Conservation (phyloP, 2,797 vertebrate species). For the Phoxinus dragarum region DNA sequence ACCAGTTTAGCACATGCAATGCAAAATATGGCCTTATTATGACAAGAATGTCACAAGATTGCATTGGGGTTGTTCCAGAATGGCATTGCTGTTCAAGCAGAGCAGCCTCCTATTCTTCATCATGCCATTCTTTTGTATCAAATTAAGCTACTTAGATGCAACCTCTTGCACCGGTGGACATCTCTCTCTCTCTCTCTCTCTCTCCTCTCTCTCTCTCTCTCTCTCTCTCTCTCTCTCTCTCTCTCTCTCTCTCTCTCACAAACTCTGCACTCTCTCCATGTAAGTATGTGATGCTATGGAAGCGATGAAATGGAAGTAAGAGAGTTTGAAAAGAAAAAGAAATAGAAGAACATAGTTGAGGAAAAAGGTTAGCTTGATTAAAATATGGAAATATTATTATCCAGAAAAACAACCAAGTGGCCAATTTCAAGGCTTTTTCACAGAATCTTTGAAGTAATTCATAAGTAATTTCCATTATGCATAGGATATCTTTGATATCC, state of each 20-base stretch:
- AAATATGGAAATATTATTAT: background rate
- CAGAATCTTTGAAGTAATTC: background rate
- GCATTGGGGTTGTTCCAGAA: background rate
- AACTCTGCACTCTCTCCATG: background rate
- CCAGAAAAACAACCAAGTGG: background rate
- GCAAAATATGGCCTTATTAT: background rate
- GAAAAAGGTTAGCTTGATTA: background rate
- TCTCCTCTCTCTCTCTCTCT: background rate
- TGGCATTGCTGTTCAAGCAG: background rate
- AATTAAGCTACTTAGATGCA: constrained; percentile 9
- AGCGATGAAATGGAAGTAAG: constrained; percentile 77
- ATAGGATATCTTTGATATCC: background rate
- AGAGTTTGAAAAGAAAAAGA: constrained; percentile 47
- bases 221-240: constrained; percentile 34
- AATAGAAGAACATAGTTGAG: background rate
- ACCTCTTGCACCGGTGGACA: constrained; percentile 46
- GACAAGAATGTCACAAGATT: background rate
- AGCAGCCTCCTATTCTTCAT: constrained; percentile 43
- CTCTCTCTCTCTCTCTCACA: background rate
- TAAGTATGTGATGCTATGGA: constrained; percentile 61
- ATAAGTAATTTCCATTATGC: background rate
- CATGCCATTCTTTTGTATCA: background rate
- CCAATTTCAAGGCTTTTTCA: background rate
- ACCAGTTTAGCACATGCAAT: background rate
- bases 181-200: constrained; percentile 42